A percentile compares a stretch with the other conserved stretches of the same genome.
Conservation (phyloP, 2,888 invertebrate species). For the Prosapia bicincta region DNA sequence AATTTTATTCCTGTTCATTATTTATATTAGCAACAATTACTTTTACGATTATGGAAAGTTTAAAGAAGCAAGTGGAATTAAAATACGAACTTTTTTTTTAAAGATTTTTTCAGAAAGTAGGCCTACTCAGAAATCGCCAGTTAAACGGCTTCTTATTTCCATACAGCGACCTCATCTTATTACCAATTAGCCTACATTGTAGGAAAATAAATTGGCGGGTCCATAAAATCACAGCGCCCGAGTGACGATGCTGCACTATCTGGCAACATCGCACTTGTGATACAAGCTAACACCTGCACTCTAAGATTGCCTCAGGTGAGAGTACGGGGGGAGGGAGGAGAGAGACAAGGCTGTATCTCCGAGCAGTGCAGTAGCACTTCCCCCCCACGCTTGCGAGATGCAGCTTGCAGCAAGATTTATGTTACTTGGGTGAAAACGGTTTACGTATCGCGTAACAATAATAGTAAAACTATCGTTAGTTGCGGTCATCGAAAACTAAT, state of each 20-base stretch:
- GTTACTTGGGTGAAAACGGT: not conserved
- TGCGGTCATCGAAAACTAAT: too few relatives aligned
- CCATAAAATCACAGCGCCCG: not conserved
- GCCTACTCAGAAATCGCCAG: too few relatives aligned
- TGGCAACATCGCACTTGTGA: not conserved
- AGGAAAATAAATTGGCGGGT: not conserved
- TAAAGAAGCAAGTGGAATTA: too few relatives aligned
- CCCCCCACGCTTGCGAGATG: not conserved
- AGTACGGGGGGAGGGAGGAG: not conserved
- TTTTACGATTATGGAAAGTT: too few relatives aligned
- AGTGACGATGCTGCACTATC: not conserved
- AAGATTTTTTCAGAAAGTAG: too few relatives aligned
- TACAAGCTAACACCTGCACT: slow-evolving; percentile 2
- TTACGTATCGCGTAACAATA: not conserved
- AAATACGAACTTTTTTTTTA: too few relatives aligned
- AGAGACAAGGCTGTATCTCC: not conserved
- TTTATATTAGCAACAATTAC: too few relatives aligned
- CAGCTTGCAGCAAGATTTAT: not conserved
- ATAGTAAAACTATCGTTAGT: too few relatives aligned
- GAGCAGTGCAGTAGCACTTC: not conserved
- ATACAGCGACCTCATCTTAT: not conserved
- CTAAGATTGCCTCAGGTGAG: not conserved
- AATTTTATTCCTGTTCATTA: too few relatives aligned
- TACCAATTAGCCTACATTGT: not conserved
- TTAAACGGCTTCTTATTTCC: too few relatives aligned